Evolutionary conservation across 2,797 vertebrate genomes (phyloP).

Genomic region (Vespertilio murinus): DNA sequence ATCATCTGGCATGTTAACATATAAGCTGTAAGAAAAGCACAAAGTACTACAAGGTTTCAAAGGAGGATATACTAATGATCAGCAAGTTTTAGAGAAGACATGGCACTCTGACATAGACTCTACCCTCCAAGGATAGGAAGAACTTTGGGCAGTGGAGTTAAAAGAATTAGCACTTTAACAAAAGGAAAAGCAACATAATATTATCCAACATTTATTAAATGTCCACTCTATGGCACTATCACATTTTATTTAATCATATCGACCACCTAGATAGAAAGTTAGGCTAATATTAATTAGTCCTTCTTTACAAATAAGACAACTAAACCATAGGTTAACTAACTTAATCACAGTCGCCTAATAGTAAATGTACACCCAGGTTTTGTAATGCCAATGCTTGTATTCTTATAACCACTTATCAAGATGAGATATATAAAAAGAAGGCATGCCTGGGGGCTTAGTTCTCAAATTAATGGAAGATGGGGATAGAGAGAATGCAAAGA

Average conservation of each 20-base stretch:
- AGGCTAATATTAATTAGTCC: not conserved
- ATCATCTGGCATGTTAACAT: not conserved
- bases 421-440: not conserved
- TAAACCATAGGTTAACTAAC: slow-evolving; percentile 6
- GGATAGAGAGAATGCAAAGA: not conserved
- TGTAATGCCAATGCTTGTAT: not conserved
- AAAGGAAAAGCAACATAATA: not conserved
- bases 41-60: not conserved
- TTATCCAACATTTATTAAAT: slow-evolving; percentile 9
- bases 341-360: not conserved
- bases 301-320: slow-evolving; percentile 9
- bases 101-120: not conserved
- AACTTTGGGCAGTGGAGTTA: not conserved
- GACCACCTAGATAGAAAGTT: not conserved
- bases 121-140: not conserved
- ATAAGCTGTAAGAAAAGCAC: not conserved
- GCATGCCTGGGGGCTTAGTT: not conserved
- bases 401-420: not conserved
- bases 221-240: not conserved
- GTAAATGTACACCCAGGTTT: not conserved
- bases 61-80: not conserved
- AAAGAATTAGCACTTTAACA: not conserved
- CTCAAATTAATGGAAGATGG: not conserved
- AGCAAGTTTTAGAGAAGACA: slow-evolving; percentile 13
- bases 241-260: slow-evolving; percentile 8